Conservation (phyloP, 2,888 invertebrate species). For the Pemphredon lugubris region DNA sequence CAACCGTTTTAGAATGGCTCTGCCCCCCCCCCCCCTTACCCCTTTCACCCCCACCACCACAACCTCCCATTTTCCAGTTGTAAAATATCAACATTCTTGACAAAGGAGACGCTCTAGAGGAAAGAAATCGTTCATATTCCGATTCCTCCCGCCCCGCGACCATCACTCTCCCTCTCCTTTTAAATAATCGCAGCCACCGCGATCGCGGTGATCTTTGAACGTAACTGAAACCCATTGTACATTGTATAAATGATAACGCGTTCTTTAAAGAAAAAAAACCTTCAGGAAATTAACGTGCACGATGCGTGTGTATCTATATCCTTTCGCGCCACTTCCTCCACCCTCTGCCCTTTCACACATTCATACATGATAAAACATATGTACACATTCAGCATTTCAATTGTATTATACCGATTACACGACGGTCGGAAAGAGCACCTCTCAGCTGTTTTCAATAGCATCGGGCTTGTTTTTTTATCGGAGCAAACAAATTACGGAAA, state of each 20-base stretch:
- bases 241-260: constrained; percentile 78
- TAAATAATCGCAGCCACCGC: constrained; percentile 62
- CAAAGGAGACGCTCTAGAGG: constrained; percentile 63
- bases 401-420: constrained; percentile 59
- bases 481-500: too few species aligned
- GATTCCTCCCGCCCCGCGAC: constrained; percentile 24
- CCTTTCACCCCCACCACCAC: background rate
- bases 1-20: constrained; percentile 14
- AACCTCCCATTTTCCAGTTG: constrained; percentile 51
- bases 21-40: background rate
- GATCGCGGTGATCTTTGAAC: constrained; percentile 74
- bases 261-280: constrained; percentile 44
- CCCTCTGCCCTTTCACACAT: constrained; percentile 19
- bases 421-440: constrained; percentile 62
- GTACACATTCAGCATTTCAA: constrained; percentile 48
- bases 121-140: constrained; percentile 55
- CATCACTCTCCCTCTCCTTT: constrained; percentile 3
- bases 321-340: constrained; percentile 51
- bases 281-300: constrained; percentile 55
- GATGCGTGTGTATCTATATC: constrained; percentile 62
- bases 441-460: constrained; percentile 62
- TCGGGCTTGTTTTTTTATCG: constrained; percentile 20
- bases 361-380: constrained; percentile 27
- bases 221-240: constrained; percentile 77
- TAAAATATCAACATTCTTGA: constrained; percentile 70